Percentiles rank a stretch among this genome's conserved stretches.
Evolutionary conservation across 2,888 invertebrate species (phyloP).

Genomic region (Aphodius sticticus): DNA sequence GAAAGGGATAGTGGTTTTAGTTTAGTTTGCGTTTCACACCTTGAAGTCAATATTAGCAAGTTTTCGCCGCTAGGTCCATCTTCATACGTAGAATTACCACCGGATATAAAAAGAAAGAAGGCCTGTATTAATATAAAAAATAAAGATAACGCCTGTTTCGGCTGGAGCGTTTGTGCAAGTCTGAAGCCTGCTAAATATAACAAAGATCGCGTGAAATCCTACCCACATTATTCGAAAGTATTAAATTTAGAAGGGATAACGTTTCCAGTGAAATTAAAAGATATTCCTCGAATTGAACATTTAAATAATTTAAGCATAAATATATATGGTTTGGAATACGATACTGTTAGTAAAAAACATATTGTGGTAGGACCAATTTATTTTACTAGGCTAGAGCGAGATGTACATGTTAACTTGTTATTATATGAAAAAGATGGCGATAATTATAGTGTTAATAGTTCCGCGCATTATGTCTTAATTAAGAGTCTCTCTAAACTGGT

Average conservation of each 20-base stretch:
- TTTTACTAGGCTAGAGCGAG: not conserved
- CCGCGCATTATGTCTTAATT: not conserved
- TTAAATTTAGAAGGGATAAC: constrained; percentile 12
- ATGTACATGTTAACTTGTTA: not conserved
- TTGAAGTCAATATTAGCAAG: no score
- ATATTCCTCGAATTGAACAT: not conserved
- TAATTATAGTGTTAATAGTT: not conserved
- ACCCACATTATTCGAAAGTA: not conserved
- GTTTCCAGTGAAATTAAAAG: constrained; percentile 8
- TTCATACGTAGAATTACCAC: no score
- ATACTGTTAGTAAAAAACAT: not conserved
- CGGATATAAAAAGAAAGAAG: no score
- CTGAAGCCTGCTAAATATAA: no score
- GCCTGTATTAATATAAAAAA: no score
- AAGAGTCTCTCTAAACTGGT: not conserved
- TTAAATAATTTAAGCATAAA: not conserved
- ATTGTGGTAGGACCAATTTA: not conserved
- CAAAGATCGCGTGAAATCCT: not conserved
- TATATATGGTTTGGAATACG: constrained; percentile 5
- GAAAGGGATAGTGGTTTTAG: no score
- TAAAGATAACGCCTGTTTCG: no score
- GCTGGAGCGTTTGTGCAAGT: no score
- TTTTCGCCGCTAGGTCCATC: no score
- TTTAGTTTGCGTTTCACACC: no score
- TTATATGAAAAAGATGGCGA: not conserved